Percentiles rank a stretch among this genome's conserved stretches.
Evolutionary conservation across 2,797 vertebrate species (phyloP).

Genomic region (Australoheros facetus): DNA sequence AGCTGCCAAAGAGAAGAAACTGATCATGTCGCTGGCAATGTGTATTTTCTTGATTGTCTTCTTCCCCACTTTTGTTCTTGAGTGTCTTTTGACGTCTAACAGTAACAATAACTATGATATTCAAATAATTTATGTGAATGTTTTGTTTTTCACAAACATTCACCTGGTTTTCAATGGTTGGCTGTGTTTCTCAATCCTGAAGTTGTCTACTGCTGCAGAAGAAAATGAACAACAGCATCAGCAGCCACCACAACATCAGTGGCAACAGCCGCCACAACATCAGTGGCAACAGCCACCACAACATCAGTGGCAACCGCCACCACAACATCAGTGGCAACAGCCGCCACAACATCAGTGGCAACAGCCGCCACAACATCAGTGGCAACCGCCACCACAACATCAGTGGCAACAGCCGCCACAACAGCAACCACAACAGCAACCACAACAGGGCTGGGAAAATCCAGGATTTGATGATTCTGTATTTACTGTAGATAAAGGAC

Average conservation of each 20-base stretch:
- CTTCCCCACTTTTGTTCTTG: background rate
- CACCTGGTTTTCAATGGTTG: background rate
- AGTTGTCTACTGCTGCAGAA: background rate
- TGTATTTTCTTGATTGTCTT: background rate
- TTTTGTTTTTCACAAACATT: background rate
- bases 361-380: background rate
- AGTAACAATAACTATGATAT: background rate
- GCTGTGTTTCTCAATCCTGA: background rate
- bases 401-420: background rate
- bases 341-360: background rate
- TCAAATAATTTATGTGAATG: background rate
- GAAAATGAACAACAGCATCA: background rate
- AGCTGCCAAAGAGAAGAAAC: background rate
- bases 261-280: background rate
- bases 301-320: background rate
- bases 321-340: background rate
- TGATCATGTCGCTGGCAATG: background rate
- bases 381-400: too few species aligned
- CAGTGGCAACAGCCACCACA: too few species aligned
- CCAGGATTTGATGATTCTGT: background rate
- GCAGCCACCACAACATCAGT: background rate
- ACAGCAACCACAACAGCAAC: accelerated
- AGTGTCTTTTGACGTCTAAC: background rate
- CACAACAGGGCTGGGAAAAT: background rate
- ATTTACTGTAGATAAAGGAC: background rate